Percentiles rank a stretch among this genome's conserved stretches.
Conservation (phyloP, 2,113 vertebrate genomes). For the Barnardius zonarius region DNA sequence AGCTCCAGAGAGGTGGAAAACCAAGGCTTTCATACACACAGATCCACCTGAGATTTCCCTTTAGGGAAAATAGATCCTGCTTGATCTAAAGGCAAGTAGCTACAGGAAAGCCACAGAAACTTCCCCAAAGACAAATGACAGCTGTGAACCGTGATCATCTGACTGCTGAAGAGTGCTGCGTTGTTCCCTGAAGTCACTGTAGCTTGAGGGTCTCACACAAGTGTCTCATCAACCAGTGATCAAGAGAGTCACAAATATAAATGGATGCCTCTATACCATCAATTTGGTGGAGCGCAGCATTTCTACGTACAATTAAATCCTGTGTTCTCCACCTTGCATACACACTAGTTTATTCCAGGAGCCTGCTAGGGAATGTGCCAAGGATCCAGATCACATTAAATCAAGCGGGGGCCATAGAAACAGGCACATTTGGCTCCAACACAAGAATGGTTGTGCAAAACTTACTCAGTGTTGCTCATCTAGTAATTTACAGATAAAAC, state of each 20-base stretch:
- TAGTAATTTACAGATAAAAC: not conserved
- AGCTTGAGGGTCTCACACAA: not conserved
- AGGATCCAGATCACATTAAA: not conserved
- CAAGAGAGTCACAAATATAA: fast-evolving
- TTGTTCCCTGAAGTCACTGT: not conserved
- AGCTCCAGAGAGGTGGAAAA: not conserved
- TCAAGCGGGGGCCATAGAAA: not conserved
- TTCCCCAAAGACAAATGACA: not conserved
- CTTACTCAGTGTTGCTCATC: not conserved
- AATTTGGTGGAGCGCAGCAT: not conserved
- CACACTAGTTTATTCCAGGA: not conserved
- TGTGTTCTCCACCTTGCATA: not conserved
- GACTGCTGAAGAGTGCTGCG: not conserved
- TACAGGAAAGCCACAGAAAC: not conserved
- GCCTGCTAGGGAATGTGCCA: not conserved
- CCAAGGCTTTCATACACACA: not conserved
- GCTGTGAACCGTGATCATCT: not conserved
- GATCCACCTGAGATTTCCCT: not conserved
- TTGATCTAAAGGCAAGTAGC: not conserved
- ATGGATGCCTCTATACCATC: not conserved
- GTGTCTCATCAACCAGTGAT: not conserved
- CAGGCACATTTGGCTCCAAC: not conserved
- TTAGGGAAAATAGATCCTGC: not conserved
- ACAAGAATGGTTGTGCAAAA: not conserved
- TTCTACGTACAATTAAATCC: not conserved